Evolutionary conservation across 2,888 invertebrate genomes (phyloP).

Genomic region (Sepioteuthis lessoniana): DNA sequence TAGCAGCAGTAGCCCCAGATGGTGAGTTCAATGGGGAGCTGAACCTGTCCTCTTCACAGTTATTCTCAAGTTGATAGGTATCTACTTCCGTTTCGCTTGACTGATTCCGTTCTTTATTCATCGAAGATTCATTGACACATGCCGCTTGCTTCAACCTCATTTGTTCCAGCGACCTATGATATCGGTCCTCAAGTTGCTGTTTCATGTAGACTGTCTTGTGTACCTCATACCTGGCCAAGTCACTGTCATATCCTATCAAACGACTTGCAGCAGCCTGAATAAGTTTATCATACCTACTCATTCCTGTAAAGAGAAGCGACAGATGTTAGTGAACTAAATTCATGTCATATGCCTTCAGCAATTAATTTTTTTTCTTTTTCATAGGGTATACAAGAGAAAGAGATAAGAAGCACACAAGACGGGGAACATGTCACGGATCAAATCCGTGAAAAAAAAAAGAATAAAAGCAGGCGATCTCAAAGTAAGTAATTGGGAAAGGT

Average conservation of each 20-base stretch:
- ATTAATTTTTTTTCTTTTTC: neutral
- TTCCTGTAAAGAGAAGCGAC: conserved; percentile 44
- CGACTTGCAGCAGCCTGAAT: conserved; percentile 48
- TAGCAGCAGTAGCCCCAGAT: neutral
- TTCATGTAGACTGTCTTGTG: conserved; percentile 47
- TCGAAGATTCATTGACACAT: conserved; percentile 39
- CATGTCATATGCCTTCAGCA: neutral
- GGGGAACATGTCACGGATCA: neutral
- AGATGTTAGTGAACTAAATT: neutral
- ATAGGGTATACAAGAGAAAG: neutral
- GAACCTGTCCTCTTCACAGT: conserved; percentile 15
- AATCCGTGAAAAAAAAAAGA: no score
- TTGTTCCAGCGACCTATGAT: conserved; percentile 41
- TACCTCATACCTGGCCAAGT: conserved; percentile 39
- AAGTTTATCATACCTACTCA: conserved; percentile 48
- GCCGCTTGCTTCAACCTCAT: conserved; percentile 41
- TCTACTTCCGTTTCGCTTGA: conserved; percentile 45
- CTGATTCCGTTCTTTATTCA: conserved; percentile 43
- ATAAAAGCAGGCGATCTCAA: neutral
- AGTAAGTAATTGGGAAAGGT: no score
- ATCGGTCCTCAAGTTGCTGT: conserved; percentile 12
- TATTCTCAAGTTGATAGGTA: conserved; percentile 44
- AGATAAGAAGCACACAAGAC: neutral
- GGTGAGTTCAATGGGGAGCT: conserved; percentile 43
- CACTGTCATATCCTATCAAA: conserved; percentile 46